phyloP scores from a whole-genome alignment of 2,797 vertebrate species.

The Myripristis jacobus region DNA sequence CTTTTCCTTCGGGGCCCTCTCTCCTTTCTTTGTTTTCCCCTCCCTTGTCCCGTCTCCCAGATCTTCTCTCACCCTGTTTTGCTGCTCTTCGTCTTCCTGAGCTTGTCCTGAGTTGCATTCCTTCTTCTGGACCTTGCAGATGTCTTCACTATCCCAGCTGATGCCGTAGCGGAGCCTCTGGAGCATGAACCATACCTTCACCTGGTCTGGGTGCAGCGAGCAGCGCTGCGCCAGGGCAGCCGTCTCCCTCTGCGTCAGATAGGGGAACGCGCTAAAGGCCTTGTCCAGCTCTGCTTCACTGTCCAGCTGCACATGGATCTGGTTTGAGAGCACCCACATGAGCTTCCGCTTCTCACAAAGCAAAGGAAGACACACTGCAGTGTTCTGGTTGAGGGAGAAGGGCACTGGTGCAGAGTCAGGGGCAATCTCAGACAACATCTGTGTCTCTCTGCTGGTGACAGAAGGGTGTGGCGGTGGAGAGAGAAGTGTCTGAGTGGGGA shows the following conservation, averaged over 20 bases:
- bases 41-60: neutral
- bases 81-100: neutral
- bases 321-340: conserved; percentile 83
- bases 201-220: conserved; percentile 85
- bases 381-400: conserved; percentile 61
- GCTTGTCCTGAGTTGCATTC: conserved; percentile 1
- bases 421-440: neutral
- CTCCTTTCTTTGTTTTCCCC: neutral
- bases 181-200: conserved; percentile 90
- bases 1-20: neutral
- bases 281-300: conserved; percentile 79
- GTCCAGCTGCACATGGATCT: conserved; percentile 76
- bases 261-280: conserved; percentile 87
- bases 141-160: conserved; percentile 89
- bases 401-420: neutral
- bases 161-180: conserved; percentile 89
- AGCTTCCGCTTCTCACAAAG: conserved; percentile 83
- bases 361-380: conserved; percentile 84
- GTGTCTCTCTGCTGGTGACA: fast-evolving
- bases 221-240: conserved; percentile 81
- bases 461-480: neutral
- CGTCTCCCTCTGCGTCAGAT: conserved; percentile 83
- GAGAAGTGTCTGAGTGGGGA: neutral
- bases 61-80: fast-evolving
- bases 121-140: conserved; percentile 75